A percentile compares a stretch with the other conserved stretches of the same genome.
Evolutionary conservation across 2,797 vertebrate genomes (phyloP).

Genomic region (Peromyscus aztecus): DNA sequence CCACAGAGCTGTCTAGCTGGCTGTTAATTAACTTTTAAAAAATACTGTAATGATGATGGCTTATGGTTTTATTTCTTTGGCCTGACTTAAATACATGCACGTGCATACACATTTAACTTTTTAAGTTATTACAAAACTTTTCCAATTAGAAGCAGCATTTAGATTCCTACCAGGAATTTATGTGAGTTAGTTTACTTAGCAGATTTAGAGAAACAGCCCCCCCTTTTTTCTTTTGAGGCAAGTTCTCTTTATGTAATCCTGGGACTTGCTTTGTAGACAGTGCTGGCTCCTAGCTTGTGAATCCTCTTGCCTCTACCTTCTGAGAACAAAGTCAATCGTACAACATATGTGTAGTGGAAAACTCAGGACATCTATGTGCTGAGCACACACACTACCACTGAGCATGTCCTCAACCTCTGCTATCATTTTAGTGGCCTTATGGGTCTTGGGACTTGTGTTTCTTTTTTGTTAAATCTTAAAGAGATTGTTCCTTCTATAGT

Average conservation of each 20-base stretch:
- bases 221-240: accelerated
- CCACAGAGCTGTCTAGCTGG: neutral
- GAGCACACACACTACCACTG: neutral
- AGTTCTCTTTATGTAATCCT: neutral
- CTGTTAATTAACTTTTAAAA: neutral
- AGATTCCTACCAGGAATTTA: neutral
- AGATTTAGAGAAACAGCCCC: neutral
- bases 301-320: neutral
- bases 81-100: neutral
- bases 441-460: neutral
- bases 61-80: neutral
- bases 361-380: neutral
- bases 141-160: conserved; percentile 17
- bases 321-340: neutral
- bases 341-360: neutral
- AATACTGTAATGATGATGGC: neutral
- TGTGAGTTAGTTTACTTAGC: neutral
- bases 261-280: neutral
- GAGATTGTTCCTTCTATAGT: conserved; percentile 8
- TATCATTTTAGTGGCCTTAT: conserved; percentile 42
- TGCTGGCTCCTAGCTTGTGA: neutral
- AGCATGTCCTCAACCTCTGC: neutral
- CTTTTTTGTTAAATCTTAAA: neutral
- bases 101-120: neutral
- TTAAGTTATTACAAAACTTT: conserved; percentile 16